Conservation (phyloP, 2,888 invertebrate species). For the Empis livida region DNA sequence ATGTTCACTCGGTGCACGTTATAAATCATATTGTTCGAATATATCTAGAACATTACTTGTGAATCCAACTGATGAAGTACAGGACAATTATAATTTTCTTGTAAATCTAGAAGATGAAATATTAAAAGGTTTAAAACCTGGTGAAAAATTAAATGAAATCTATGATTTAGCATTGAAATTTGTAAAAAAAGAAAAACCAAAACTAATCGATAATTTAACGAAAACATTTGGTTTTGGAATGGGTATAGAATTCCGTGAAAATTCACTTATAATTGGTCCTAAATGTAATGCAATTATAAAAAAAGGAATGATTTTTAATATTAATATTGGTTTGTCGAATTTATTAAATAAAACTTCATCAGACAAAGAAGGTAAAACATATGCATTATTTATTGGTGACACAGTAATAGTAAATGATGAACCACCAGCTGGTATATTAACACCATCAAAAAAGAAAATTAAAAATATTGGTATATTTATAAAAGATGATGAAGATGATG, state of each 20-base stretch:
- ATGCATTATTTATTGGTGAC: conserved; percentile 92
- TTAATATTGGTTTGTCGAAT: conserved; percentile 83
- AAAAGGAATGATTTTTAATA: conserved; percentile 94
- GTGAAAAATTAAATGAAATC: conserved; percentile 70
- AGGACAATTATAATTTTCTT: conserved; percentile 86
- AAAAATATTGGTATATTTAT: conserved; percentile 93
- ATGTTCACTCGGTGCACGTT: conserved; percentile 86
- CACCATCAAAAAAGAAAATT: conserved; percentile 86
- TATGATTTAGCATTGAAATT: conserved; percentile 70
- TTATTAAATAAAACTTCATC: conserved; percentile 68
- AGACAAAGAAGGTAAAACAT: conserved; percentile 77
- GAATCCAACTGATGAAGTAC: conserved; percentile 68
- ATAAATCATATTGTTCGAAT: conserved; percentile 97
- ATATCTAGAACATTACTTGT: conserved; percentile 92
- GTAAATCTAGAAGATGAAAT: conserved; percentile 83
- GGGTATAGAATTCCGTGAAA: conserved; percentile 97
- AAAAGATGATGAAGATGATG: conserved; percentile 78
- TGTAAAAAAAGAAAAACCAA: conserved; percentile 77
- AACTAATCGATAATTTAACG: conserved; percentile 76
- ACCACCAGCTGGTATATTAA: conserved; percentile 72
- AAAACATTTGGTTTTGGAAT: conserved; percentile 96
- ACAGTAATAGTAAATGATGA: conserved; percentile 92
- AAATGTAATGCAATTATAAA: conserved; percentile 68
- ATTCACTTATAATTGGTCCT: conserved; percentile 79
- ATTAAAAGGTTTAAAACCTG: conserved; percentile 68